phyloP scores from a whole-genome alignment of 2,113 vertebrate genomes.

The Thryonomys swinderianus region DNA sequence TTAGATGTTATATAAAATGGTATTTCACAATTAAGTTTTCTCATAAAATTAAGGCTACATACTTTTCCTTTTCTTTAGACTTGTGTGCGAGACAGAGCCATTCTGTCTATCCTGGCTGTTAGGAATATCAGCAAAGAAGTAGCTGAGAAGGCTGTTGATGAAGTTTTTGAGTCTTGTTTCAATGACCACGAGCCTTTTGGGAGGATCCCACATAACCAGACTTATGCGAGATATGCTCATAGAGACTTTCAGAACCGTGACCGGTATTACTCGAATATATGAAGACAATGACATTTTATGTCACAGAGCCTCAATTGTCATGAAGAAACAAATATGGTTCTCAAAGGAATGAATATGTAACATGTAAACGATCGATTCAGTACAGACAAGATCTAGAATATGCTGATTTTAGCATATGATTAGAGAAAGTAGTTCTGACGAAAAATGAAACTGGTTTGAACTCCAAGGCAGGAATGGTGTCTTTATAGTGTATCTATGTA shows the following conservation, averaged over 20 bases:
- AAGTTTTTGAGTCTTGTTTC: constrained; percentile 96
- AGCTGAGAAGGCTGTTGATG: constrained; percentile 93
- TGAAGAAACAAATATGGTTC: constrained; percentile 49
- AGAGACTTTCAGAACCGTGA: constrained; percentile 93
- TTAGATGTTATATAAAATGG: constrained; percentile 7
- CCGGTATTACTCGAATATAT: constrained; percentile 94
- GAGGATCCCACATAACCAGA: constrained; percentile 93
- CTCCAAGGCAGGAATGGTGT: constrained; percentile 29
- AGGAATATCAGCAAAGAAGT: constrained; percentile 92
- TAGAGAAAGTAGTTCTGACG: constrained; percentile 38
- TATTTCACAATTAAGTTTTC: constrained; percentile 47
- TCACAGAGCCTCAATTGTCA: not conserved
- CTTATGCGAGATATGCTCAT: constrained; percentile 91
- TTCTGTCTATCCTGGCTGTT: constrained; percentile 96
- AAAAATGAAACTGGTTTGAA: constrained; percentile 57
- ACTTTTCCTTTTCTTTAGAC: constrained; percentile 84
- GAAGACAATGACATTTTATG: constrained; percentile 61
- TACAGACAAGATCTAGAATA: not conserved
- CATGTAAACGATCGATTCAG: not conserved
- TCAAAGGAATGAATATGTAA: not conserved
- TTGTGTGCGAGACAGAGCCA: constrained; percentile 93
- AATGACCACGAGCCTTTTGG: constrained; percentile 96
- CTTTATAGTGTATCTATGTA: not conserved
- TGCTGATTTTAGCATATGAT: constrained; percentile 5
- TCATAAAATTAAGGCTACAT: not conserved